phyloP scores from a whole-genome alignment of 2,797 vertebrate species.

The Chiloscyllium punctatum region DNA sequence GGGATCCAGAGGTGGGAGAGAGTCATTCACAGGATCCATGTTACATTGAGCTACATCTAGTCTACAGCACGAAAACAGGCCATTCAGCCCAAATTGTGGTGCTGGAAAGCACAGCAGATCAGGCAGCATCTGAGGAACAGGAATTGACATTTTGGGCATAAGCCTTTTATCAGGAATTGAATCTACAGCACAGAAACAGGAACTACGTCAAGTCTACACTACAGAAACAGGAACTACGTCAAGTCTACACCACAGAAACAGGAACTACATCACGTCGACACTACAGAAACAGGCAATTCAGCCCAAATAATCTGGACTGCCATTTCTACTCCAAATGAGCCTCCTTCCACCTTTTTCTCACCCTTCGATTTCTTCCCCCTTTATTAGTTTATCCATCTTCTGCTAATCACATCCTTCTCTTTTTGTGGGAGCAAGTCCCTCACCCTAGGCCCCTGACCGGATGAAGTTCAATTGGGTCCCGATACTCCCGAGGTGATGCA shows the following conservation, averaged over 20 bases:
- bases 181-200: too few species aligned
- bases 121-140: too few species aligned
- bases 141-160: too few species aligned
- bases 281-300: not conserved
- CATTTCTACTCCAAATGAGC: not conserved
- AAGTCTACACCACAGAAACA: too few species aligned
- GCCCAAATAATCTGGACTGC: not conserved
- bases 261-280: not conserved
- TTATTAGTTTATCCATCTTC: not conserved
- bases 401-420: not conserved
- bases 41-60: not conserved
- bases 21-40: not conserved
- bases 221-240: not conserved
- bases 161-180: too few species aligned
- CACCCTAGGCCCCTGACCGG: not conserved
- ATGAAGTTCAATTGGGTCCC: not conserved
- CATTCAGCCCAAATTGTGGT: not conserved
- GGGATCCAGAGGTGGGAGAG: not conserved
- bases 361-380: not conserved
- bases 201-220: not conserved
- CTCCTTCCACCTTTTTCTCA: not conserved
- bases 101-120: too few species aligned
- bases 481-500: not conserved
- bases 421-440: not conserved
- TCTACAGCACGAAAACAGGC: not conserved